Evolutionary conservation across 92 coral and sea anemone genomes (phyloP).

Genomic region (Galaxea fascicularis): DNA sequence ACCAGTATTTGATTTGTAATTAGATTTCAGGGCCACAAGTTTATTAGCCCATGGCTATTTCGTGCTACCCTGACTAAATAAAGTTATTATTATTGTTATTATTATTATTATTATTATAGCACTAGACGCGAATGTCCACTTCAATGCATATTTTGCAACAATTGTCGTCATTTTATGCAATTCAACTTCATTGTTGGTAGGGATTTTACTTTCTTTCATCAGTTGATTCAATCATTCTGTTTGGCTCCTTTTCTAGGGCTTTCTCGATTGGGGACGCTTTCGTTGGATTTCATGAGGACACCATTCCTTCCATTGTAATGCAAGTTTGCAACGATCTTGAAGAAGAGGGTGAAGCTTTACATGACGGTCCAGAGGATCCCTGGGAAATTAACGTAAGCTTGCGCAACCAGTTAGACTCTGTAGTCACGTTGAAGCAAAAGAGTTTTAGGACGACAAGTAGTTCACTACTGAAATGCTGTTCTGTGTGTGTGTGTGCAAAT

Average conservation of each 20-base stretch:
- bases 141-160: no score
- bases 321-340: constrained; percentile 71
- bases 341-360: constrained; percentile 28
- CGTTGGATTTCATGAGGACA: constrained; percentile 89
- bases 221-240: not conserved
- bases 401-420: not conserved
- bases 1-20: no score
- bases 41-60: no score
- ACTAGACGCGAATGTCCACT: no score
- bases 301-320: constrained; percentile 82
- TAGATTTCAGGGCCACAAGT: no score
- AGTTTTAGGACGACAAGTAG: not conserved
- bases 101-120: no score
- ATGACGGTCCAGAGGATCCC: constrained; percentile 26
- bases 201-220: no score
- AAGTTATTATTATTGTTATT: no score
- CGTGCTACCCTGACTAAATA: not conserved
- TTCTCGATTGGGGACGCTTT: constrained; percentile 82
- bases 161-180: not conserved
- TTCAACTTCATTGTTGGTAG: not conserved
- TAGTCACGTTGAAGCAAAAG: not conserved
- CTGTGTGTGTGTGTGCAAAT: no score
- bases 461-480: not conserved
- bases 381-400: constrained; percentile 23
- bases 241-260: constrained; percentile 14